A percentile compares a stretch with the other conserved stretches of the same genome.
phyloP scores from a whole-genome alignment of 2,888 invertebrate genomes.

The Melangyna quadrimaculata region DNA sequence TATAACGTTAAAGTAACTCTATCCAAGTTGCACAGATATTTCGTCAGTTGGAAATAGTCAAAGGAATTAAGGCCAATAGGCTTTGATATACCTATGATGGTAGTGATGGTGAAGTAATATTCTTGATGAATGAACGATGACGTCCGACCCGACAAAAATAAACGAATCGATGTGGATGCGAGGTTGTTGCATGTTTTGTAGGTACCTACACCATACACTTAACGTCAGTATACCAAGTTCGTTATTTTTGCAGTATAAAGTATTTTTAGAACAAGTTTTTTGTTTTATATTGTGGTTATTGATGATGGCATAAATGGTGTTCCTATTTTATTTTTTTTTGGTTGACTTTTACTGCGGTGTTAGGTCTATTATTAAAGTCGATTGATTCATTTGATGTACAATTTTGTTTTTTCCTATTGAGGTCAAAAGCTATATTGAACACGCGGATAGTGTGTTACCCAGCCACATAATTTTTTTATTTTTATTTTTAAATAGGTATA shows the following conservation, averaged over 20 bases:
- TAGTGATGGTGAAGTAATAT: not conserved
- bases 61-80: constrained; percentile 34
- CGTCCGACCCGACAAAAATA: not conserved
- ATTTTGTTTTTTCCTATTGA: not conserved
- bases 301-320: not conserved
- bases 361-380: not conserved
- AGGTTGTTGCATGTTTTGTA: constrained; percentile 7
- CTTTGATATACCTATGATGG: not conserved
- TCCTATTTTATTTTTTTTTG: not conserved
- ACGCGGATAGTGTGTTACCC: too few species aligned
- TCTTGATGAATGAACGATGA: constrained; percentile 29
- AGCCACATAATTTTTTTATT: too few species aligned
- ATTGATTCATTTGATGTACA: not conserved
- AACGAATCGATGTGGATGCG: not conserved
- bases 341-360: not conserved
- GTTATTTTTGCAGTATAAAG: not conserved
- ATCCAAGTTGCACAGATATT: constrained; percentile 31
- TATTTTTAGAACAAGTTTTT: constrained; percentile 20
- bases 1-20: constrained; percentile 18
- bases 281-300: not conserved
- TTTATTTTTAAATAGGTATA: too few species aligned
- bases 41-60: constrained; percentile 30
- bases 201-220: not conserved
- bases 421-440: not conserved
- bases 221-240: not conserved